Evolutionary conservation across 2,113 vertebrate genomes (phyloP), one percentile per base, ranked within the genome.

Genomic region (Pseudorhombus dupliciocellatus): DNA sequence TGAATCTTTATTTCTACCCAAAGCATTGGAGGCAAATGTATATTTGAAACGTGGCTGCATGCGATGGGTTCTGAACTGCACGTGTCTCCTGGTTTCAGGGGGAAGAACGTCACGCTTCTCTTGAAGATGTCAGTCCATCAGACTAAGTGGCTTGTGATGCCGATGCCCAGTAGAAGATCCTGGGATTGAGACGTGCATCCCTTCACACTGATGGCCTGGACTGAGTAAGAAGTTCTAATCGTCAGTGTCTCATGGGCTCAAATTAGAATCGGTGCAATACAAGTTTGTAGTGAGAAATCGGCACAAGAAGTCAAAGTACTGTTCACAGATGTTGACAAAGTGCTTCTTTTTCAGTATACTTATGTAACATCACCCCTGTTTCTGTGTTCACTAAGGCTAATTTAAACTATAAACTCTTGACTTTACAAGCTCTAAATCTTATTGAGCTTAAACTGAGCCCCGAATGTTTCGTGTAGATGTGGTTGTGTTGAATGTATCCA

Each of bases 121-220:
- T 81, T 84, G 84, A 89, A 91, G 86, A 91, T 87, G 88, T 82
- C 86, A 53, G 80, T 88, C 80, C 85, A 89, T 72, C 87, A 81
- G 66, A 84, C 83, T 57, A 56, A 78, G 52, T 84, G 86, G 85
- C 84, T 72, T 75, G 85, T 93, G 81, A 89, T 90, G 92, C 96
- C 93, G 92, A 93, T 85, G 79, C 92, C 94, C 93, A 62, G 84
- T 80, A 93, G 89, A 94, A 93, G 91, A 87, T 88, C 84, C 91
- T 93, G 93, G 93, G 90, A 92, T 85, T 94, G 91, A 91, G 90
- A 85, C 86, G 87, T 89, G 85, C 88, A 87, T 88, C 93, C 86
- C 90, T 93, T 90, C 77, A 93, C 93, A 90, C 95, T 93, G 40
- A 98, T 97, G 96, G 96, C 97, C 90, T 95, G 94, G 91, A 91